phyloP scores from a whole-genome alignment of 2,113 vertebrate species.

The Neofelis nebulosa region DNA sequence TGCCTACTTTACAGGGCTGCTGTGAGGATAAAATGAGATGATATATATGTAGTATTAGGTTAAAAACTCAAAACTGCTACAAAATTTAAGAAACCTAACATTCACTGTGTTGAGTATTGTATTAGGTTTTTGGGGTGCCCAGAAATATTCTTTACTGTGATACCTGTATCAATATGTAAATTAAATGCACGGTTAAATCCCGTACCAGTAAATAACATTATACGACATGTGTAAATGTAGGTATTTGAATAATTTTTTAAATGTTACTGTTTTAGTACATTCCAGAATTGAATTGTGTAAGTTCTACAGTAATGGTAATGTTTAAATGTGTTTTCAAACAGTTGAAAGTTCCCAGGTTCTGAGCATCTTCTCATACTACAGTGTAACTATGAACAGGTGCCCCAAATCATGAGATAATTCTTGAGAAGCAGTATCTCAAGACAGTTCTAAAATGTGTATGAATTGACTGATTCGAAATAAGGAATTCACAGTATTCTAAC shows the following conservation, averaged over 20 bases:
- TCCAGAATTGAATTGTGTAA: not conserved
- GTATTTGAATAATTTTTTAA: slow-evolving; percentile 30
- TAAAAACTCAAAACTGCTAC: not conserved
- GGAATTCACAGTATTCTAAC: not conserved
- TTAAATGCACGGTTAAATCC: not conserved
- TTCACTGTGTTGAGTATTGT: not conserved
- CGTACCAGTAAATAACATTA: not conserved
- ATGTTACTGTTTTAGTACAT: not conserved
- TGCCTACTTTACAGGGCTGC: not conserved
- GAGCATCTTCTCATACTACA: not conserved
- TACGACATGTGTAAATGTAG: not conserved
- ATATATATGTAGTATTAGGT: not conserved
- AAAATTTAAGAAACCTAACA: not conserved
- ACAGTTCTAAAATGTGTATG: not conserved
- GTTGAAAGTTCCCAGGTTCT: not conserved
- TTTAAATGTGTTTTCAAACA: not conserved
- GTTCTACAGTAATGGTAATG: not conserved
- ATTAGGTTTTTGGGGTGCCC: not conserved
- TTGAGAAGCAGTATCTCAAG: not conserved
- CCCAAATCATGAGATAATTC: not conserved
- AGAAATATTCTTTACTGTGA: not conserved
- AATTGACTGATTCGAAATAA: not conserved
- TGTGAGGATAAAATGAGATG: not conserved
- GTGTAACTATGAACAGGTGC: not conserved
- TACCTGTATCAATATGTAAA: not conserved